Evolutionary conservation across 1,140 invertebrate genomes (phyloP).

Genomic region (Drosophila ironensis): DNA sequence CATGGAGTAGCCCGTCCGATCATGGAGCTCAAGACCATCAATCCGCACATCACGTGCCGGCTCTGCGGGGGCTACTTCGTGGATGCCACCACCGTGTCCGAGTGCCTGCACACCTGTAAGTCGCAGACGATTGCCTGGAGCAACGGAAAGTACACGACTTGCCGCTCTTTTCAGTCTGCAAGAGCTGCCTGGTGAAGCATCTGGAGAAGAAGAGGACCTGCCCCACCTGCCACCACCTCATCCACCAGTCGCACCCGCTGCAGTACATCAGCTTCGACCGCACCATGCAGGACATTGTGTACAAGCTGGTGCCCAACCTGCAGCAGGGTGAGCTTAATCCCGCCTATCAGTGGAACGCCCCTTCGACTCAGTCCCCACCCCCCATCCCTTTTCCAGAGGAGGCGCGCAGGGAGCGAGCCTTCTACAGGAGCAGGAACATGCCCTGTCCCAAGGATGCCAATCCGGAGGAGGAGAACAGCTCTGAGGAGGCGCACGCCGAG

Average conservation of each 20-base stretch:
- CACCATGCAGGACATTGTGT: conserved; percentile 99
- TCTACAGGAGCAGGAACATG: conserved; percentile 91
- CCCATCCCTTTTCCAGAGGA: conserved; percentile 87
- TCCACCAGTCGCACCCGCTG: conserved; percentile 98
- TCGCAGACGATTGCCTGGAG: background rate
- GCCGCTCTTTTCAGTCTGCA: conserved; percentile 90
- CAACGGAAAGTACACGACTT: too few species aligned
- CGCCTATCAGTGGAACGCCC: background rate
- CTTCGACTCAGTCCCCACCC: too few species aligned
- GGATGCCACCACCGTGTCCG: too few species aligned
- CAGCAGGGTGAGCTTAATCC: conserved; percentile 91
- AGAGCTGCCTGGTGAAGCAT: conserved; percentile 98
- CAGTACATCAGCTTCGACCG: conserved; percentile 98
- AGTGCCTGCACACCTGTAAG: too few species aligned
- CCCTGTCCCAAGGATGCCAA: conserved; percentile 94
- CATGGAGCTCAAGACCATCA: too few species aligned
- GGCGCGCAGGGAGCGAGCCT: conserved; percentile 92
- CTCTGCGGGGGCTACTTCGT: too few species aligned
- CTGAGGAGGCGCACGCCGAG: conserved; percentile 87
- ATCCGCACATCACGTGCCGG: too few species aligned
- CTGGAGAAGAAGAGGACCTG: conserved; percentile 98
- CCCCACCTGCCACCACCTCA: conserved; percentile 97
- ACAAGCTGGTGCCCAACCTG: conserved; percentile 96
- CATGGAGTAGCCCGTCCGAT: too few species aligned
- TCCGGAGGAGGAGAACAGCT: conserved; percentile 83